Conservation (phyloP, 2,888 invertebrate species). For the Alentia gelatinosa region DNA sequence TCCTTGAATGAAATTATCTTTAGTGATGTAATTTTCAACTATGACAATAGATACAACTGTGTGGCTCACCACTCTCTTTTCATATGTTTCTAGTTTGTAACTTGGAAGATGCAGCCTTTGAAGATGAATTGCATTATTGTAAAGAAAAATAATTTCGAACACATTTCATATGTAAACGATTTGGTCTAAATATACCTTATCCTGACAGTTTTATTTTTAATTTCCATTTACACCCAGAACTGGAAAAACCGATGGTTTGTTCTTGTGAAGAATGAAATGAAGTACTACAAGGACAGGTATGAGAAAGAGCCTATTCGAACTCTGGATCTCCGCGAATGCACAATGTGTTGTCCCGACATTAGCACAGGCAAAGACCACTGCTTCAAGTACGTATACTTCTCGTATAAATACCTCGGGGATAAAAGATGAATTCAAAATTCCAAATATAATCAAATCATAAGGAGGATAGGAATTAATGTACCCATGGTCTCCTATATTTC, state of each 20-base stretch:
- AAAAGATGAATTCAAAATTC: too few species aligned
- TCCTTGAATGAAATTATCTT: too few species aligned
- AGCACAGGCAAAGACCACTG: constrained; percentile 60
- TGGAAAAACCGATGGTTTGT: constrained; percentile 78
- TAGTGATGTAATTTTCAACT: too few species aligned
- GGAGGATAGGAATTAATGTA: too few species aligned
- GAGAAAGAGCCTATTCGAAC: constrained; percentile 71
- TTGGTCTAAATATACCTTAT: neutral
- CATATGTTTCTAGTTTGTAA: too few species aligned
- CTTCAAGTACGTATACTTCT: constrained; percentile 61
- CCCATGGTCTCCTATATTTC: too few species aligned
- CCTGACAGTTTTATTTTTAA: neutral
- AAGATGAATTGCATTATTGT: too few species aligned
- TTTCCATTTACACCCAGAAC: constrained; percentile 65
- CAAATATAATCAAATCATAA: too few species aligned
- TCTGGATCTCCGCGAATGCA: constrained; percentile 74
- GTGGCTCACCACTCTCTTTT: too few species aligned
- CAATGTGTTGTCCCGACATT: constrained; percentile 68
- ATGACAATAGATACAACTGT: too few species aligned
- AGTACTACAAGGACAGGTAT: constrained; percentile 73
- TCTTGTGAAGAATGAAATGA: constrained; percentile 74
- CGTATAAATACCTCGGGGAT: too few species aligned
- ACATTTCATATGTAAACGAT: neutral
- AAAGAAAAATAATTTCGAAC: neutral
- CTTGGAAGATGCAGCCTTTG: too few species aligned